Percentiles rank a stretch among this genome's conserved stretches.
Conservation (phyloP, 1,140 invertebrate genomes). For the Nilaparvata lugens region DNA sequence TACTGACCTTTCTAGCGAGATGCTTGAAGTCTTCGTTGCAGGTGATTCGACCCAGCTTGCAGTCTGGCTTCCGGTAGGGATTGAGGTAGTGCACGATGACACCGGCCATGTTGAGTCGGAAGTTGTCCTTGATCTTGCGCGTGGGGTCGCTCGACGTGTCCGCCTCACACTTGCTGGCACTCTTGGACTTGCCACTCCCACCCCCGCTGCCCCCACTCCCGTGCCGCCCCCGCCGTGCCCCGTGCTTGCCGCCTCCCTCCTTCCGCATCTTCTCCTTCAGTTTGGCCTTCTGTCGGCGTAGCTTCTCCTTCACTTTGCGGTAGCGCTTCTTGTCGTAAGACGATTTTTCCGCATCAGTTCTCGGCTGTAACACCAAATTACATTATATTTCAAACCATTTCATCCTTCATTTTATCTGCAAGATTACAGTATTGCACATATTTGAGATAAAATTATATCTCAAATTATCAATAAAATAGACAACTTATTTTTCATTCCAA, state of each 20-base stretch:
- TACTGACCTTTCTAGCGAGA: slow-evolving; percentile 83
- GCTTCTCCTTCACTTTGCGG: slow-evolving; percentile 62
- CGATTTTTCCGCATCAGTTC: slow-evolving; percentile 63
- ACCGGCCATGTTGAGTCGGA: slow-evolving; percentile 78
- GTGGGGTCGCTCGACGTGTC: slow-evolving; percentile 42
- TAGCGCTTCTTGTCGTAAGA: slow-evolving; percentile 49
- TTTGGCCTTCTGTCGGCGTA: slow-evolving; percentile 56
- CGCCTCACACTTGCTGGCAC: slow-evolving; percentile 28
- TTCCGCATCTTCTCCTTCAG: slow-evolving; percentile 38
- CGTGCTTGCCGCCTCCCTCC: neutral
- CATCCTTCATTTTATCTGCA: too few species aligned
- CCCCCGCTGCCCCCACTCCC: neutral
- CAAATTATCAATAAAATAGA: too few species aligned
- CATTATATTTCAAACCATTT: too few species aligned
- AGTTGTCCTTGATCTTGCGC: slow-evolving; percentile 73
- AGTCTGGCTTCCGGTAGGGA: slow-evolving; percentile 77
- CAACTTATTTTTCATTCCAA: too few species aligned
- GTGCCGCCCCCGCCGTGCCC: neutral
- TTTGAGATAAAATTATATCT: too few species aligned
- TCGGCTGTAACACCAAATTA: slow-evolving; percentile 43
- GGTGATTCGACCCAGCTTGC: slow-evolving; percentile 73
- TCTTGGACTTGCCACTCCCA: neutral
- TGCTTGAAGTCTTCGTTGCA: slow-evolving; percentile 93
- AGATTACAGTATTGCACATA: too few species aligned
- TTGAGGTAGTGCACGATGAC: slow-evolving; percentile 86